Evolutionary conservation across 1,140 invertebrate genomes (phyloP).

Genomic region (Drosophila pandora): DNA sequence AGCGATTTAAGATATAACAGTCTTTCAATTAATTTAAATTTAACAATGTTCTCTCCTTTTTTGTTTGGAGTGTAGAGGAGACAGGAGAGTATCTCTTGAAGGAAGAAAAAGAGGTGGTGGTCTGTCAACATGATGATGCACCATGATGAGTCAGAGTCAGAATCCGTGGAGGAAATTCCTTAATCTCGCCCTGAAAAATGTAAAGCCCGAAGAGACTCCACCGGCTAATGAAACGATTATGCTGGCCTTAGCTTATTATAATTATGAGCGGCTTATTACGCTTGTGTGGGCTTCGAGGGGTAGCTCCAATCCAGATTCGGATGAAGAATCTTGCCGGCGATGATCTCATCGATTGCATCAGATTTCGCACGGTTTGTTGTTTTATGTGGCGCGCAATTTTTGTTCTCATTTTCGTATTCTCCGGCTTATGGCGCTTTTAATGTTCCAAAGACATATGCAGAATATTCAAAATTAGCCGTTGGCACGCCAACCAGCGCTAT

Average conservation of each 20-base stretch:
- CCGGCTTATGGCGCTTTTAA: slow-evolving; percentile 31
- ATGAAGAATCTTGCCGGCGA: slow-evolving; percentile 44
- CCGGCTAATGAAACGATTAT: slow-evolving; percentile 29
- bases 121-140: slow-evolving; percentile 29
- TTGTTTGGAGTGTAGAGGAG: slow-evolving; percentile 31
- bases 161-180: slow-evolving; percentile 1
- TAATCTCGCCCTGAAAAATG: not conserved
- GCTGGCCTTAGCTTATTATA: slow-evolving; percentile 32
- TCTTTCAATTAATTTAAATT: not conserved
- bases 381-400: slow-evolving; percentile 69
- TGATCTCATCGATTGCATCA: slow-evolving; percentile 82
- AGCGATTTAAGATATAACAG: slow-evolving; percentile 5
- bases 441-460: slow-evolving; percentile 68
- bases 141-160: slow-evolving; percentile 44
- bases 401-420: slow-evolving; percentile 35
- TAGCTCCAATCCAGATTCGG: slow-evolving; percentile 35
- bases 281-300: slow-evolving; percentile 33
- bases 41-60: not conserved
- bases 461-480: slow-evolving; percentile 73
- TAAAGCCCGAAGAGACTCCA: not conserved
- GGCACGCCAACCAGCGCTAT: slow-evolving; percentile 54
- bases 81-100: slow-evolving; percentile 21
- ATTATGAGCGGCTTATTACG: slow-evolving; percentile 64
- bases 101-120: slow-evolving; percentile 6
- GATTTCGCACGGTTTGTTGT: slow-evolving; percentile 76